A percentile compares a stretch with the other conserved stretches of the same genome.
Conservation (phyloP, 2,888 invertebrate genomes). For the Limnephilus lunatus region DNA sequence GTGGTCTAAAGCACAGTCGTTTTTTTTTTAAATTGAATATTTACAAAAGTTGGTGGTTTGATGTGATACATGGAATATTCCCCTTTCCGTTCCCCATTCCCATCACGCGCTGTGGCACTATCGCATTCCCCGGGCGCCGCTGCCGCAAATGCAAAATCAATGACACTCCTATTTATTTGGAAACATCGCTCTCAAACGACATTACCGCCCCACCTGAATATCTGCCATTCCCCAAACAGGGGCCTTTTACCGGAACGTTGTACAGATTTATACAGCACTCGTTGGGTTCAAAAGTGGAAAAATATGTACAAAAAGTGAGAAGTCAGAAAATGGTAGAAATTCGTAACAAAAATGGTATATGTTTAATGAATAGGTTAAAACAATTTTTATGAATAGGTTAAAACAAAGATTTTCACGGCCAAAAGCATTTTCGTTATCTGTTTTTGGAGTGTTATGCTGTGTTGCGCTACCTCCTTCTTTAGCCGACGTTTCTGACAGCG, state of each 20-base stretch:
- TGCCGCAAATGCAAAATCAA: conserved; percentile 63
- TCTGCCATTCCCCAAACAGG: background rate
- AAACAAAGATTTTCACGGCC: no score
- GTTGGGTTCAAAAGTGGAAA: background rate
- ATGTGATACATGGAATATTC: background rate
- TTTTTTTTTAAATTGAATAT: no score
- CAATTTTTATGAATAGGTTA: no score
- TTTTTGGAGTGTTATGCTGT: no score
- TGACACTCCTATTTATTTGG: conserved; percentile 53
- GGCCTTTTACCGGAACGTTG: background rate
- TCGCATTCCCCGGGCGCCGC: conserved; percentile 46
- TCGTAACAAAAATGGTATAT: no score
- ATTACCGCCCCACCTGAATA: conserved; percentile 31
- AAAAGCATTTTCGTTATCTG: no score
- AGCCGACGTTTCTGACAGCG: no score
- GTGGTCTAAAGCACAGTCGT: no score
- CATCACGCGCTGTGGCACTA: conserved; percentile 50
- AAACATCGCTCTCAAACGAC: conserved; percentile 31
- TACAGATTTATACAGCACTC: background rate
- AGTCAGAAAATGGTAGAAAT: no score
- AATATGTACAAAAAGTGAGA: background rate
- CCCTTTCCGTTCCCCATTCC: conserved; percentile 34
- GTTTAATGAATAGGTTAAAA: no score
- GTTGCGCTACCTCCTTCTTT: no score
- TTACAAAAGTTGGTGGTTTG: background rate